Conservation (phyloP, 1,140 invertebrate species). For the Heliconius melpomene region DNA sequence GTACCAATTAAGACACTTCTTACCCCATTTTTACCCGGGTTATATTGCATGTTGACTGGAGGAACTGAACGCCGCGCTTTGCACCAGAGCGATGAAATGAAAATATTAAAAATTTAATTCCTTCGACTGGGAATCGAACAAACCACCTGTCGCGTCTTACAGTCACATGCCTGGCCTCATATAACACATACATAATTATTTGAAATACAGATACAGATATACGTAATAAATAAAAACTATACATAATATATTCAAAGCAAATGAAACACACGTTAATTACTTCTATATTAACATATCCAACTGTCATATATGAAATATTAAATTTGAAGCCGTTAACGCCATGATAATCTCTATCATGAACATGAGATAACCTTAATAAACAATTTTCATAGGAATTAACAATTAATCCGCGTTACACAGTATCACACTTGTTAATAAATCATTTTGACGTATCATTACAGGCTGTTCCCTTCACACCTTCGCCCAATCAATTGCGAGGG, state of each 20-base stretch:
- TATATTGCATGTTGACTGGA: no score
- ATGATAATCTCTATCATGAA: neutral
- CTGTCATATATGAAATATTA: neutral
- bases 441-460: slow-evolving; percentile 49
- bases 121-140: no score
- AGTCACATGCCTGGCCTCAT: no score
- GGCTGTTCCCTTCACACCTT: slow-evolving; percentile 31
- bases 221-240: neutral
- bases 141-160: no score
- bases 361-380: neutral
- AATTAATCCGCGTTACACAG: slow-evolving; percentile 21
- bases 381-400: slow-evolving; percentile 27
- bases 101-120: no score
- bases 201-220: no score
- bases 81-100: no score
- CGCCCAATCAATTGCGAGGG: slow-evolving; percentile 27
- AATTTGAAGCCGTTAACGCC: neutral
- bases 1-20: no score
- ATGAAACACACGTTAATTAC: neutral
- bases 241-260: neutral
- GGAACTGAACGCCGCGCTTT: no score
- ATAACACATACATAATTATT: no score
- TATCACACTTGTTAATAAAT: slow-evolving; percentile 51
- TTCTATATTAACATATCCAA: neutral
- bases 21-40: no score